phyloP scores from a whole-genome alignment of 2,888 invertebrate genomes.

The Apeira syringaria region DNA sequence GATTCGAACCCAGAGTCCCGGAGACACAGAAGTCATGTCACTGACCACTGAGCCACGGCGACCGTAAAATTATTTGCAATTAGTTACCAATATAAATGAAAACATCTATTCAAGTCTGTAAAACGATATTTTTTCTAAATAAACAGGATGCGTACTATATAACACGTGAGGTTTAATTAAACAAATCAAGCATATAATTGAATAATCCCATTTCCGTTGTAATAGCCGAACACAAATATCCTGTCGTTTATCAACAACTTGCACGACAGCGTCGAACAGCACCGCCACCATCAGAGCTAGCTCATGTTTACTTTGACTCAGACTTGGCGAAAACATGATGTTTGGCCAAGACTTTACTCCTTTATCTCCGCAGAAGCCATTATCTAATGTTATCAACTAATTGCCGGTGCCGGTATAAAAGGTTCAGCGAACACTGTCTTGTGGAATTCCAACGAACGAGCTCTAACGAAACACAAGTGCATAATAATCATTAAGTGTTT shows the following conservation, averaged over 20 bases:
- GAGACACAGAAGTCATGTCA: too few relatives aligned
- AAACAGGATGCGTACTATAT: conserved; percentile 4
- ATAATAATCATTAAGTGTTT: conserved; percentile 46
- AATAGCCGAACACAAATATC: conserved; percentile 49
- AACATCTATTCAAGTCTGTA: too few relatives aligned
- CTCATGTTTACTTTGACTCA: conserved; percentile 68
- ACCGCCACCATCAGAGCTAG: conserved; percentile 36
- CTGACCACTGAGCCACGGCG: too few relatives aligned
- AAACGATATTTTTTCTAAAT: too few relatives aligned
- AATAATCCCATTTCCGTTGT: conserved; percentile 49
- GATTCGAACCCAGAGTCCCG: too few relatives aligned
- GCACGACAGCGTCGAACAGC: conserved; percentile 40
- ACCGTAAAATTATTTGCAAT: too few relatives aligned
- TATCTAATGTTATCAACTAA: conserved; percentile 79
- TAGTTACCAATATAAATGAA: too few relatives aligned
- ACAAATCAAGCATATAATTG: conserved; percentile 3
- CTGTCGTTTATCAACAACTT: conserved; percentile 51
- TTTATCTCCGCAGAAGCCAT: conserved; percentile 67
- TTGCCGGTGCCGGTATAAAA: conserved; percentile 70
- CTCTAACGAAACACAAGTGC: conserved; percentile 63
- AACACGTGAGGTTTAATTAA: conserved; percentile 9
- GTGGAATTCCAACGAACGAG: conserved; percentile 78
- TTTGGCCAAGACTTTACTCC: conserved; percentile 62
- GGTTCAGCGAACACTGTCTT: conserved; percentile 46
- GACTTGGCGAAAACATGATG: conserved; percentile 73